Conservation (phyloP, 2,797 vertebrate species). For the Tapirus indicus region DNA sequence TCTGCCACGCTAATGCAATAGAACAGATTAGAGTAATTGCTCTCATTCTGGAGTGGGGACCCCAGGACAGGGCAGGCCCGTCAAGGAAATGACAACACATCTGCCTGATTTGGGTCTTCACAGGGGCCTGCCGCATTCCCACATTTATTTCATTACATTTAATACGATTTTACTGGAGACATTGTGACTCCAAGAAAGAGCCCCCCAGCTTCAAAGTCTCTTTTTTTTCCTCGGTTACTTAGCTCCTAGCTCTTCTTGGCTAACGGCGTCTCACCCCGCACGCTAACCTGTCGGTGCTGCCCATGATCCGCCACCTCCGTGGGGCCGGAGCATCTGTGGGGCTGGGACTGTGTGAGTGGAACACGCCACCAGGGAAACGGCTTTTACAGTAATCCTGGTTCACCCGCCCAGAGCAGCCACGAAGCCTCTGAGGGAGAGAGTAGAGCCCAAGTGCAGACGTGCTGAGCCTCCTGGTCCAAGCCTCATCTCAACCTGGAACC, state of each 20-base stretch:
- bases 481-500: neutral
- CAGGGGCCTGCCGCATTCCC: conserved; percentile 85
- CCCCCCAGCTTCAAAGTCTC: conserved; percentile 79
- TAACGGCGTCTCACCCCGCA: neutral
- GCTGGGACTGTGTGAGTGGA: neutral
- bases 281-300: conserved; percentile 79
- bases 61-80: conserved; percentile 82
- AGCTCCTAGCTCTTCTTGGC: conserved; percentile 76
- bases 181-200: conserved; percentile 55
- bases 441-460: neutral
- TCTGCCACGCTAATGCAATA: conserved; percentile 92
- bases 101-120: conserved; percentile 87
- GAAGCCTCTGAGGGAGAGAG: neutral
- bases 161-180: conserved; percentile 86
- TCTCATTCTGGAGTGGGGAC: conserved; percentile 86
- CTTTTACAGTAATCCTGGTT: conserved; percentile 33
- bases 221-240: neutral
- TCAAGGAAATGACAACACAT: conserved; percentile 90
- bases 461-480: neutral
- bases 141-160: conserved; percentile 90
- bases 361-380: neutral
- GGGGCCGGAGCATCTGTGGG: conserved; percentile 13
- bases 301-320: conserved; percentile 49
- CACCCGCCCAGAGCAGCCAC: neutral
- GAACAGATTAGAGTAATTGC: conserved; percentile 93